phyloP scores from a whole-genome alignment of 2,113 vertebrate species.

The Beaufortia kweichowensis region DNA sequence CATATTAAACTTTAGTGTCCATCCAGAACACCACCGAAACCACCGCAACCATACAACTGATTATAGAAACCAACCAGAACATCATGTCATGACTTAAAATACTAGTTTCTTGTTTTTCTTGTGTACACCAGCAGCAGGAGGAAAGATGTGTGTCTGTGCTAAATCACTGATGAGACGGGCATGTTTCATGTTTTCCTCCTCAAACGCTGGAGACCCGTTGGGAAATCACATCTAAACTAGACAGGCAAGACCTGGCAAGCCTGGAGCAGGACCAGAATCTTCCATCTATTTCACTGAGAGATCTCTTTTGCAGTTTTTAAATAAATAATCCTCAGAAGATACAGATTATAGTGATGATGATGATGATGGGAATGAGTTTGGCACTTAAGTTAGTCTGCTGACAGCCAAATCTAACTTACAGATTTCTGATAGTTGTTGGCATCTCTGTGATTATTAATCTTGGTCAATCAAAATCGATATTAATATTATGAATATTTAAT shows the following conservation, averaged over 20 bases:
- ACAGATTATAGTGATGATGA: neutral
- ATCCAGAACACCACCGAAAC: no score
- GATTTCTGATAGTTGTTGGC: no score
- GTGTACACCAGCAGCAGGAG: conserved; percentile 6
- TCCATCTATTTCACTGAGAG: conserved; percentile 40
- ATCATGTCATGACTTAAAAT: no score
- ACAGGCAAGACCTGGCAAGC: conserved; percentile 52
- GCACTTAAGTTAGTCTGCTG: neutral
- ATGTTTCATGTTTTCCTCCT: conserved; percentile 48
- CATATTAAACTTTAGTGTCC: neutral
- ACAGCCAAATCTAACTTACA: neutral
- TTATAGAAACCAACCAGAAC: no score
- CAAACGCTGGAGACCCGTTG: conserved; percentile 34
- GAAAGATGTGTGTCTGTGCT: conserved; percentile 13
- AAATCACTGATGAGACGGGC: conserved; percentile 54
- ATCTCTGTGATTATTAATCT: no score
- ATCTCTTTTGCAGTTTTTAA: conserved; percentile 16
- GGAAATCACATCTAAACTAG: conserved; percentile 50
- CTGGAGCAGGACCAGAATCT: conserved; percentile 33
- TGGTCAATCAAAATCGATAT: no score
- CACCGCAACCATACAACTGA: no score
- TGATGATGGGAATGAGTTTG: conserved; percentile 6
- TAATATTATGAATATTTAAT: no score
- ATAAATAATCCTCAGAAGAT: neutral
- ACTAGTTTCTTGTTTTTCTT: no score